Conservation (phyloP, 2,888 invertebrate species). For the Tipula lateralis region DNA sequence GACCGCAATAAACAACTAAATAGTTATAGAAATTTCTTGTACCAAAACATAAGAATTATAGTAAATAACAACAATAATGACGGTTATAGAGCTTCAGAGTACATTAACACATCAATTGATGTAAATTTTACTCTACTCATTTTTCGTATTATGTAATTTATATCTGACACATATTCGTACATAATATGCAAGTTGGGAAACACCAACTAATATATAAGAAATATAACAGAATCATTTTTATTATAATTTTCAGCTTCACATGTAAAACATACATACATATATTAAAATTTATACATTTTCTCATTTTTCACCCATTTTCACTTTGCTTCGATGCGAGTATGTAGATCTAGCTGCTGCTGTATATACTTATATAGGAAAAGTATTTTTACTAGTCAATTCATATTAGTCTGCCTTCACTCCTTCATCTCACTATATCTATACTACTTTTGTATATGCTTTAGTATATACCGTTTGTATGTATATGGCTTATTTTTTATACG, state of each 20-base stretch:
- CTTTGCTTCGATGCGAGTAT: background rate
- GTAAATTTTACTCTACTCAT: background rate
- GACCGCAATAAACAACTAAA: background rate
- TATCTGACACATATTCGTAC: background rate
- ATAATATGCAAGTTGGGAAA: background rate
- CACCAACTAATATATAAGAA: background rate
- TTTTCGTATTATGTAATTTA: background rate
- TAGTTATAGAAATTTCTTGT: background rate
- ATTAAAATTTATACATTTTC: background rate
- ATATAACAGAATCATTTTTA: background rate
- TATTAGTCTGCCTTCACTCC: background rate
- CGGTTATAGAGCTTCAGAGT: background rate
- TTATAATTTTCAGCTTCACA: background rate
- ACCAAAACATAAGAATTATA: background rate
- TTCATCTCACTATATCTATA: background rate
- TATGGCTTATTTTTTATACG: background rate
- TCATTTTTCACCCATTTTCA: background rate
- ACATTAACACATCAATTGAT: constrained; percentile 1
- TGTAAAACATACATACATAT: background rate
- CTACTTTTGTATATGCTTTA: background rate
- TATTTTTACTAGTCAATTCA: background rate
- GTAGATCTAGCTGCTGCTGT: background rate
- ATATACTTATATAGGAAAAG: background rate
- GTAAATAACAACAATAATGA: background rate
- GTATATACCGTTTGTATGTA: no score